These are phyloP conservation scores for Autographa gamma DNA, from an alignment of 2,888 invertebrate genomes.

Conservation along the genomic window DNA sequence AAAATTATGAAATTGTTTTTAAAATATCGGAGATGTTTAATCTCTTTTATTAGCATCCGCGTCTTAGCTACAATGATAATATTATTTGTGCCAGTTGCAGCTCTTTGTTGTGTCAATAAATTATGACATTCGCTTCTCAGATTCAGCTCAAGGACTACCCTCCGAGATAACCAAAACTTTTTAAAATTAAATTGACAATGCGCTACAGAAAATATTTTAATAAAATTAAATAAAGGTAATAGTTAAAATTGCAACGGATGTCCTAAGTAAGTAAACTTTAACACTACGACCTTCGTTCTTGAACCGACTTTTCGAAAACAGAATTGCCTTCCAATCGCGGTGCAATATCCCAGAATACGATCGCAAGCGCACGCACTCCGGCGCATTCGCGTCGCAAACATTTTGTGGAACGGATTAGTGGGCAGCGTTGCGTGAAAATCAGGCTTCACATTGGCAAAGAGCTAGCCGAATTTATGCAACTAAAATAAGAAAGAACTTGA, in stretches of 20 bases:
- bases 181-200: neutral
- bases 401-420: constrained; percentile 80
- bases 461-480: constrained; percentile 83
- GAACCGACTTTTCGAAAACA: constrained; percentile 56
- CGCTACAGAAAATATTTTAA: neutral
- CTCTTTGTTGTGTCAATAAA: neutral
- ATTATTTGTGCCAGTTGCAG: neutral
- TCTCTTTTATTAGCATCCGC: neutral
- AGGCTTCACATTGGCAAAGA: constrained; percentile 82
- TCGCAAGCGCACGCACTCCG: constrained; percentile 59
- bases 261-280: constrained; percentile 35
- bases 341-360: constrained; percentile 69
- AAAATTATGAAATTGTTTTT: neutral
- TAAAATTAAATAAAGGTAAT: neutral
- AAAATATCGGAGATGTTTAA: neutral
- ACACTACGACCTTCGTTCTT: constrained; percentile 57
- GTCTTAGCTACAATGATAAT: neutral
- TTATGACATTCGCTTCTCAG: neutral
- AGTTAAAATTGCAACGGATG: constrained; percentile 11
- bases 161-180: no score
- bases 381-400: constrained; percentile 64
- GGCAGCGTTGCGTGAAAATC: constrained; percentile 83
- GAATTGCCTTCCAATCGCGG: constrained; percentile 48
- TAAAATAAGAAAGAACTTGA: constrained; percentile 84
- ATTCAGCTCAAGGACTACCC: neutral